A percentile compares a stretch with the other conserved stretches of the same genome.
phyloP scores from a whole-genome alignment of 2,888 invertebrate species.

The Netelia virgata region DNA sequence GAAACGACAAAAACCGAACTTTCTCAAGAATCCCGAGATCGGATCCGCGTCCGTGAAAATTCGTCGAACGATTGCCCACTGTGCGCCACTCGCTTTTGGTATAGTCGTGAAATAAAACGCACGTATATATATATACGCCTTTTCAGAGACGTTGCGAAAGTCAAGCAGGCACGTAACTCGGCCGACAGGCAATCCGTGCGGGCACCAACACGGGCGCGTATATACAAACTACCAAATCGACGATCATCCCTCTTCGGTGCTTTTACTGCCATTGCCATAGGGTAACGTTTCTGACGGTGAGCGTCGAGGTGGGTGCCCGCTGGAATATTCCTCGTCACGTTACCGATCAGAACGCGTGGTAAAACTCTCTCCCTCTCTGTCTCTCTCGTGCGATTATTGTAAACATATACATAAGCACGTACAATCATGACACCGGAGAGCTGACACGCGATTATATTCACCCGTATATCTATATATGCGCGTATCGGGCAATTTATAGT shows the following conservation, averaged over 20 bases:
- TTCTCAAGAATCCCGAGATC: not conserved
- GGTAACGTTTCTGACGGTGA: slow-evolving; percentile 28
- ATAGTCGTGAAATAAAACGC: slow-evolving; percentile 28
- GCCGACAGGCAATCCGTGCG: slow-evolving; percentile 67
- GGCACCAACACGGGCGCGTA: slow-evolving; percentile 12
- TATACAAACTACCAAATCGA: slow-evolving; percentile 15
- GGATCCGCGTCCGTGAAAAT: slow-evolving; percentile 53
- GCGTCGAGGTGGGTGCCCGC: slow-evolving; percentile 33
- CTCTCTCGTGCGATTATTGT: not conserved
- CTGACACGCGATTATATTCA: slow-evolving; percentile 36
- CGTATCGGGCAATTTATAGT: slow-evolving; percentile 14
- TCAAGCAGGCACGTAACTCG: slow-evolving; percentile 63
- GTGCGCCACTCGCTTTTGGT: slow-evolving; percentile 19
- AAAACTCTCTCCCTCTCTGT: not conserved
- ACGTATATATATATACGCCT: not conserved
- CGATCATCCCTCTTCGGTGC: slow-evolving; percentile 49
- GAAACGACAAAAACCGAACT: not conserved
- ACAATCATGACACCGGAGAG: slow-evolving; percentile 23
- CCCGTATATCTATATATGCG: not conserved
- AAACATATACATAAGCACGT: not conserved
- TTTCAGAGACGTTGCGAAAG: slow-evolving; percentile 57
- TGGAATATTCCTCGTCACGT: slow-evolving; percentile 55
- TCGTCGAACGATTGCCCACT: slow-evolving; percentile 46
- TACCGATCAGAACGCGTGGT: slow-evolving; percentile 42
- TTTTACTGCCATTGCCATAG: slow-evolving; percentile 53